Conservation (phyloP, 2,888 invertebrate genomes). For the Tyria jacobaeae region DNA sequence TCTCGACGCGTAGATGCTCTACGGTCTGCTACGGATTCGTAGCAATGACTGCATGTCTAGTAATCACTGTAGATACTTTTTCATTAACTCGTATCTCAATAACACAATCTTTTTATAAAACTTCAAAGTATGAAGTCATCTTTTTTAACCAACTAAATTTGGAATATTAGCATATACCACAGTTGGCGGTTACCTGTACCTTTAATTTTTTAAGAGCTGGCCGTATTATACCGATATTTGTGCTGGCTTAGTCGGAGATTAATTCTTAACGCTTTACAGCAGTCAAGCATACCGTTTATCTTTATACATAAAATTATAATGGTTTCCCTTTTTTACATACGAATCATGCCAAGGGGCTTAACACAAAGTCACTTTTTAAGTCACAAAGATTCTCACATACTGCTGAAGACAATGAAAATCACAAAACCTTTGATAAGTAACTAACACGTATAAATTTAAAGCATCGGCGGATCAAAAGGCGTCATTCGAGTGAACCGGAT, state of each 20-base stretch:
- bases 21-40: slow-evolving; percentile 1
- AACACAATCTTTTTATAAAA: background rate
- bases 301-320: too few relatives aligned
- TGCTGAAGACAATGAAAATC: slow-evolving; percentile 4
- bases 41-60: background rate
- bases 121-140: too few relatives aligned
- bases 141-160: too few relatives aligned
- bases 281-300: too few relatives aligned
- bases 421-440: slow-evolving; percentile 15
- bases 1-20: background rate
- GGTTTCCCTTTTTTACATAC: too few relatives aligned
- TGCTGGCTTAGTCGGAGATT: too few relatives aligned
- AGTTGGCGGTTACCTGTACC: too few relatives aligned
- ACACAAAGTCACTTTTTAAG: background rate
- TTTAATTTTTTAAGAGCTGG: too few relatives aligned
- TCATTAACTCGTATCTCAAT: background rate
- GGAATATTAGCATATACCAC: too few relatives aligned
- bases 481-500: slow-evolving; percentile 34
- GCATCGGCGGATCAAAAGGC: slow-evolving; percentile 28
- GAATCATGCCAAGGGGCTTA: background rate
- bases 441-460: slow-evolving; percentile 8
- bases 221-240: too few relatives aligned
- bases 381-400: slow-evolving; percentile 7
- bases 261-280: too few relatives aligned
- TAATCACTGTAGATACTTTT: background rate